Evolutionary conservation across 2,113 vertebrate species (phyloP).

Genomic region (Microcebus tavaratra): DNA sequence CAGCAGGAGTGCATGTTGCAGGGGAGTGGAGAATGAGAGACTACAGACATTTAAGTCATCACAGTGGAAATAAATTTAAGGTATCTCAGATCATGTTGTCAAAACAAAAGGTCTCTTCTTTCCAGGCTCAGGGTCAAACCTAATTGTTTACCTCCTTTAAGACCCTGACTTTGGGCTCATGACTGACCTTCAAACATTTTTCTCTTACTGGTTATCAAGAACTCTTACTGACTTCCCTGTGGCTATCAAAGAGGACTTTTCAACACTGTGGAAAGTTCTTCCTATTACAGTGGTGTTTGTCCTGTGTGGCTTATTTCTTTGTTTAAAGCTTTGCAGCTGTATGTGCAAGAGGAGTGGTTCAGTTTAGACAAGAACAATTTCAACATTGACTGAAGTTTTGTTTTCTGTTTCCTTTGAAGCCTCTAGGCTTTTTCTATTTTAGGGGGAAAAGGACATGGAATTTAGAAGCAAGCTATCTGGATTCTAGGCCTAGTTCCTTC

Average conservation of each 20-base stretch:
- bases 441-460: background rate
- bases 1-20: background rate
- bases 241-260: background rate
- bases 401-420: background rate
- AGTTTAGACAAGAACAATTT: background rate
- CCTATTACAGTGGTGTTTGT: background rate
- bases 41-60: background rate
- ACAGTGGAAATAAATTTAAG: background rate
- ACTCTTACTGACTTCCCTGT: fast-evolving
- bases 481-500: background rate
- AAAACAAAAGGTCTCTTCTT: background rate
- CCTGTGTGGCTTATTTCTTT: background rate
- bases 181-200: background rate
- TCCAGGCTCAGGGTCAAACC: background rate
- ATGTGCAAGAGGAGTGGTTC: background rate
- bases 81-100: background rate
- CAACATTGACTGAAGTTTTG: background rate
- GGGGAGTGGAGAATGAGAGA: background rate
- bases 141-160: background rate
- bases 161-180: background rate
- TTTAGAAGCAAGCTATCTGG: background rate
- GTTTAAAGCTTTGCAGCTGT: background rate
- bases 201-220: background rate
- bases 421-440: background rate
- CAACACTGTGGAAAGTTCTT: too few species aligned